Evolutionary conservation across 2,113 vertebrate species (phyloP).

Genomic region (Scopus umbretta): DNA sequence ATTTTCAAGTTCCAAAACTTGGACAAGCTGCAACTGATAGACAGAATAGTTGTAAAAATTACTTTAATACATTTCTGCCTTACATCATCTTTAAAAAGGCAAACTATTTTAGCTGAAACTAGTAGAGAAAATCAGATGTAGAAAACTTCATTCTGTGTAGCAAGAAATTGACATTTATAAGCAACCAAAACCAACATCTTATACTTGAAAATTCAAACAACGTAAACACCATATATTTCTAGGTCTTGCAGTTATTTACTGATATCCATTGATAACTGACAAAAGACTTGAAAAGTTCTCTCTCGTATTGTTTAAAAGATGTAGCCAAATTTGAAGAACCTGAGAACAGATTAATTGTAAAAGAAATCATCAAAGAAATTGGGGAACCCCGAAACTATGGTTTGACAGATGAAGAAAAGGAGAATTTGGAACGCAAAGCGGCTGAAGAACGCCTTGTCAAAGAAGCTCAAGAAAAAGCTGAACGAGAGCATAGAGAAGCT

Average conservation of each 20-base stretch:
- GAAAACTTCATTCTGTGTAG: not conserved
- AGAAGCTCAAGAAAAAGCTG: conserved; percentile 65
- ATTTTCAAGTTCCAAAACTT: not conserved
- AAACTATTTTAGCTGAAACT: not conserved
- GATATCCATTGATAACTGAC: not conserved
- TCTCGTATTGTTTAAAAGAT: conserved; percentile 67
- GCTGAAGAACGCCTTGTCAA: conserved; percentile 68
- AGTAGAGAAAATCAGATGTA: not conserved
- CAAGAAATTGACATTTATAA: not conserved
- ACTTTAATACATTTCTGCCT: not conserved
- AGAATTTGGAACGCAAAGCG: conserved; percentile 64
- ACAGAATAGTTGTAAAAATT: not conserved
- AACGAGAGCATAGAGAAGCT: conserved; percentile 66
- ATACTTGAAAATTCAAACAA: not conserved
- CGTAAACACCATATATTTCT: not conserved
- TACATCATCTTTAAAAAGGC: not conserved
- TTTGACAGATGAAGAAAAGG: conserved; percentile 73
- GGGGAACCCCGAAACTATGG: conserved; percentile 85
- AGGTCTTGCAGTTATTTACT: not conserved
- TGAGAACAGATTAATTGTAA: conserved; percentile 70
- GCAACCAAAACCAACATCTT: not conserved
- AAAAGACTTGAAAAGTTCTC: not conserved
- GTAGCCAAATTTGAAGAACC: conserved; percentile 73
- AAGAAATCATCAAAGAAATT: conserved; percentile 75
- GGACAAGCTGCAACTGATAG: not conserved